Base-by-base conservation (phyloP, 2,888 invertebrate genomes). In the Nomada goodeniana region DNA sequence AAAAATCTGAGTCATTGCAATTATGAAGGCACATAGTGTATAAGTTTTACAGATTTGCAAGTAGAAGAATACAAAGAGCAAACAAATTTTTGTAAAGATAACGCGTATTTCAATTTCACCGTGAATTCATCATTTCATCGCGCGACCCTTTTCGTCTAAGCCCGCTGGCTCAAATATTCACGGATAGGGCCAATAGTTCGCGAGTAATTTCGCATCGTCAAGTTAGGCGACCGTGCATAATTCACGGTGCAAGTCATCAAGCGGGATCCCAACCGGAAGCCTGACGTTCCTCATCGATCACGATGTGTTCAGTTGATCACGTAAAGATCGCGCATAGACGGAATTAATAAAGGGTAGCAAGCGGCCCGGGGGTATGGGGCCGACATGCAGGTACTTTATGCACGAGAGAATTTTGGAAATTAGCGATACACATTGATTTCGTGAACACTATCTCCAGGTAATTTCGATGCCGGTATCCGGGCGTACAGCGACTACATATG, bases 281-380 rank as follows among this genome's bases (percentile, higher is more conserved):
- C 23, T 23, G 4, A 5, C 60, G 61, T 42, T 52, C 36, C 61
- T 52, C 71, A 61, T 71, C 61, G 18, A 71, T 64, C 55, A 26
- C 10, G 55, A 55, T 20, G 29, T 55, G 53, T 73, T 73, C 64
- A 53, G 47, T 69, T 52, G 61, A 60, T 69, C 76, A 36, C 26
- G 36, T 71, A 36, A 52, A 61, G 53, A 68, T 68, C 67, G 23
- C 3, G 20, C 23, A 71, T 18, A 71, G 23, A 71, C 23, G 18
- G 71, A 71, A 71, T 71, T 71, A 61, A 61, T 71, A 71, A 71
- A 61, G 50, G 23, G 1, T 10, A 13, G 55, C 23, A 20, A 44
- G 23, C 44, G 13, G 44, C 44, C 68, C 4, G 36, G 13, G 36
- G 52, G 36, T 20, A 18, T 7, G 7, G 18, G 20, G 20, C 2